Conservation (phyloP, 2,797 vertebrate genomes). For the Semotilus atromaculatus region DNA sequence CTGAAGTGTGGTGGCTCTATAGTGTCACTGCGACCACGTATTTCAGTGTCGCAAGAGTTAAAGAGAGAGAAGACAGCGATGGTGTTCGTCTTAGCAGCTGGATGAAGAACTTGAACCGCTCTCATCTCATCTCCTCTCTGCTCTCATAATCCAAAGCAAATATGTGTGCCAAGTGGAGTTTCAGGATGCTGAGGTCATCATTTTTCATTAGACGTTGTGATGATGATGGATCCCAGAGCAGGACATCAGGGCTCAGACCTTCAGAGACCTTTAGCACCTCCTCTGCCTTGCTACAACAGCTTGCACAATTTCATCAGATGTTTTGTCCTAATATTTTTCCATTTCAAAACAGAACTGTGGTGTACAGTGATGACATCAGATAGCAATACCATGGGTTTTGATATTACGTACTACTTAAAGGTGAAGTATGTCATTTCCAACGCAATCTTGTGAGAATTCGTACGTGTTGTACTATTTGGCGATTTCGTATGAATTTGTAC, state of each 20-base stretch:
- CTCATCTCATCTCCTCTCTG: constrained; percentile 29
- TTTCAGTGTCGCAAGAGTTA: constrained; percentile 22
- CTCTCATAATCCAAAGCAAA: constrained; percentile 52
- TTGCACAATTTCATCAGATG: not conserved
- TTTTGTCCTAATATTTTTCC: not conserved
- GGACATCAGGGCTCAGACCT: constrained; percentile 21
- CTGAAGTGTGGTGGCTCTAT: constrained; percentile 47
- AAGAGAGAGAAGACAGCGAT: constrained; percentile 30
- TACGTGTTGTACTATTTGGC: too few species aligned
- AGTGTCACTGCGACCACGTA: constrained; percentile 51
- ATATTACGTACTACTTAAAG: not conserved
- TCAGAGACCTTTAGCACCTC: constrained; percentile 9
- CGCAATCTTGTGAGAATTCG: not conserved
- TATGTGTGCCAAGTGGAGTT: constrained; percentile 28
- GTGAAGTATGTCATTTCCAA: not conserved
- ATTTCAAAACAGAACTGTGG: not conserved
- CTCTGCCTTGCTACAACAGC: not conserved
- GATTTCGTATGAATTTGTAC: not conserved
- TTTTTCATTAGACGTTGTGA: constrained; percentile 55
- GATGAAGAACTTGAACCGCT: constrained; percentile 51
- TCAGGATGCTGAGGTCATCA: constrained; percentile 55
- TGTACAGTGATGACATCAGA: not conserved
- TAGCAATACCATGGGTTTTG: not conserved
- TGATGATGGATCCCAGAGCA: constrained; percentile 54
- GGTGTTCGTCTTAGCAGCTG: constrained; percentile 39